Evolutionary conservation across 2,113 vertebrate genomes (phyloP), one percentile per base, ranked within the genome.

Genomic region (Nothocercus julius): DNA sequence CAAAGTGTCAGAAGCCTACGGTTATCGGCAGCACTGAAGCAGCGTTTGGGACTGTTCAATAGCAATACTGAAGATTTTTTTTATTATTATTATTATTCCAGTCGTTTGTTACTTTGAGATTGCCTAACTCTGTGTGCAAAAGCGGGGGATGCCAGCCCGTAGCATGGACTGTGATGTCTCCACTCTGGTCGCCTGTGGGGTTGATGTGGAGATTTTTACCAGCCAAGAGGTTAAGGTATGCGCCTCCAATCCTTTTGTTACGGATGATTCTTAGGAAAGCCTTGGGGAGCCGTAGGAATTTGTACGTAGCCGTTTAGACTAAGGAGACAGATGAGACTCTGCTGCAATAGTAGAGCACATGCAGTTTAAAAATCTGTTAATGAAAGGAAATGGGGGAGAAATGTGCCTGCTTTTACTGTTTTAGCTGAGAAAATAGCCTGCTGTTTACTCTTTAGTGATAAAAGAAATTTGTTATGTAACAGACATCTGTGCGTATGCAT

Each of bases 181-280:
- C 89, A 98, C 98, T 92, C 97, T 99, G 97, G 98, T 98, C 89
- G 98, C 98, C 96, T 98, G 98, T 72, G 96, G 97, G 97, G 98
- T 98, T 90, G 98, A 98, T 64, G 97, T 98, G 80, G 98, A 99
- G 97, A 92, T 99, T 97, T 99, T 98, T 97, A 98, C 98, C 96
- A 97, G 87, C 96, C 98, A 97, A 87, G 98, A 98, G 96, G 97
- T 98, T 94, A 98, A 99, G 98, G 98, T 98, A 98, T 75, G 98
- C 83, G 27, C 89, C 90, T 93, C 69, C 74, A 18, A 15, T 95
- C 84, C 64, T 89, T 93, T 95, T 96, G 72, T 93, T 92, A 47
- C 80, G 4, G 63, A 74, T 78, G 70, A 82, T 95, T 82, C 82
- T 90, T 64, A 84, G 58, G 80, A 95, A 93, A 97, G 59, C 93